Conservation (phyloP, 2,113 vertebrate genomes). For the Siniperca knerii region DNA sequence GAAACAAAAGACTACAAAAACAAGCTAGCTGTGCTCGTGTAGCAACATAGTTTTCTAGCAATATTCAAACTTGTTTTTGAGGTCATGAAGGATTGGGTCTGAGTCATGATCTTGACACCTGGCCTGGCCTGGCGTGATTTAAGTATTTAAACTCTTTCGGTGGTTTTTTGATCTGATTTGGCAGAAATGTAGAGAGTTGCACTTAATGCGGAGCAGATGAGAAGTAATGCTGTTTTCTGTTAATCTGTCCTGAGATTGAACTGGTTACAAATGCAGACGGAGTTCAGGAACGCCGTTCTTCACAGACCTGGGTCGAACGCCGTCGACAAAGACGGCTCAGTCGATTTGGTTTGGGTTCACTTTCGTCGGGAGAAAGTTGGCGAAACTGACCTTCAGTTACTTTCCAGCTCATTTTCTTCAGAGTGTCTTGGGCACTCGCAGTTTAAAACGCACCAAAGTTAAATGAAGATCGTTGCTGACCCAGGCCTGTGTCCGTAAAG, state of each 20-base stretch:
- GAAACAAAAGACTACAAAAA: not conserved
- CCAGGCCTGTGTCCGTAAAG: not conserved
- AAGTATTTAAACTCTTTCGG: not conserved
- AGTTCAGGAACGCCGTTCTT: too few species aligned
- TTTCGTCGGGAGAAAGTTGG: not conserved
- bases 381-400: not conserved
- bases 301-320: not conserved
- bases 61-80: slow-evolving; percentile 3
- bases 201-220: not conserved
- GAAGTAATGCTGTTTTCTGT: not conserved
- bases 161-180: not conserved
- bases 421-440: not conserved
- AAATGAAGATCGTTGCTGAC: not conserved
- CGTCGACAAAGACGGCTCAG: not conserved
- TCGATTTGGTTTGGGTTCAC: not conserved
- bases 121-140: not conserved
- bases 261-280: too few species aligned
- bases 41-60: slow-evolving; percentile 52
- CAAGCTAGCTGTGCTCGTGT: slow-evolving; percentile 26
- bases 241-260: not conserved
- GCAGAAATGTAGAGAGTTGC: slow-evolving; percentile 16
- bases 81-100: not conserved
- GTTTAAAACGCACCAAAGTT: not conserved
- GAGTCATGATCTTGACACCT: too few species aligned
- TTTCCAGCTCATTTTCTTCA: not conserved